Conservation (phyloP, 2,113 vertebrate genomes). For the Atrichornis clamosus region DNA sequence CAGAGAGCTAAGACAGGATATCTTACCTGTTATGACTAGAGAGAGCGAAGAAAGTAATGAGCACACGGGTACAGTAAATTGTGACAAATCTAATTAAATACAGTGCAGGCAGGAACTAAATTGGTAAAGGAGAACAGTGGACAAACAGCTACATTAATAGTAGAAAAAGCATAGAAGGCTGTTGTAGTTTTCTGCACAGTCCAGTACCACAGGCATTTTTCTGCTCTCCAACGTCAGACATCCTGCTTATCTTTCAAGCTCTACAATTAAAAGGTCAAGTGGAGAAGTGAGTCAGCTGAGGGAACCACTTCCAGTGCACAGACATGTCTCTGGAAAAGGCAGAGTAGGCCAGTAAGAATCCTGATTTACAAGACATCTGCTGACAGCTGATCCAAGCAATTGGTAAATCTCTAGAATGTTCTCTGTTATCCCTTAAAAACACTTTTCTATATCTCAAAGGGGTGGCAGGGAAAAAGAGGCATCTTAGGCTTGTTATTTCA, state of each 20-base stretch:
- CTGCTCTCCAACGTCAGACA: not conserved
- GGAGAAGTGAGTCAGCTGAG: not conserved
- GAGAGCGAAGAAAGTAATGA: not conserved
- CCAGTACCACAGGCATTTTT: not conserved
- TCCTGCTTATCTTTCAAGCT: not conserved
- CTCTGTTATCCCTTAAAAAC: not conserved
- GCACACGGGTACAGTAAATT: rapidly evolving
- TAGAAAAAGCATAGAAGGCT: not conserved
- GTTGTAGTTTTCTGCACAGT: not conserved
- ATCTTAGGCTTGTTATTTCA: not conserved
- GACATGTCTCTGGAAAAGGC: not conserved
- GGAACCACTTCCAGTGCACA: not conserved
- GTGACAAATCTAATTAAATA: not conserved
- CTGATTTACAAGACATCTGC: not conserved
- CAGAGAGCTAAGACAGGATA: not conserved
- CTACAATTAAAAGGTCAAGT: not conserved
- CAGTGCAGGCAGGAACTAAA: not conserved
- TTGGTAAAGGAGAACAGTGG: not conserved
- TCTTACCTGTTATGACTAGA: not conserved
- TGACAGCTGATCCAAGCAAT: not conserved
- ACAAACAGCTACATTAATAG: not conserved
- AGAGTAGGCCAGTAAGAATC: not conserved
- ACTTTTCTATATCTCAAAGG: not conserved
- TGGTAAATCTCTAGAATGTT: not conserved
- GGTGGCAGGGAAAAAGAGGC: not conserved